Evolutionary conservation across 2,797 vertebrate genomes (phyloP).

Genomic region (Hapalemur alaotrensis): DNA sequence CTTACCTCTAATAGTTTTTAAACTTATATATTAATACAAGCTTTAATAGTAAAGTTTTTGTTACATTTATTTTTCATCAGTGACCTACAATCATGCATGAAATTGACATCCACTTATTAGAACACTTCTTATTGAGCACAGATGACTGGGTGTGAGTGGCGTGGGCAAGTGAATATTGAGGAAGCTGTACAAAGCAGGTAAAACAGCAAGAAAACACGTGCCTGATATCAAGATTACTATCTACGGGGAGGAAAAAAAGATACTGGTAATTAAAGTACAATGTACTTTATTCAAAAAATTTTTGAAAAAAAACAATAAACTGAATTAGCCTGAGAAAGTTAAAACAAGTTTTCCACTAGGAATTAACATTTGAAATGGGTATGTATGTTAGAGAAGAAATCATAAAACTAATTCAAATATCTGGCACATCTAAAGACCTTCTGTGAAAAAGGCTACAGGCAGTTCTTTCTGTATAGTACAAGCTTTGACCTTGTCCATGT

Average conservation of each 20-base stretch:
- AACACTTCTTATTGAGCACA: neutral
- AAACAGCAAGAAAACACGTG: neutral
- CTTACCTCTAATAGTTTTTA: neutral
- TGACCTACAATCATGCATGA: neutral
- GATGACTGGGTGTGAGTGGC: rapidly evolving
- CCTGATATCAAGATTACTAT: neutral
- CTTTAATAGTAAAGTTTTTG: neutral
- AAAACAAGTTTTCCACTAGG: neutral
- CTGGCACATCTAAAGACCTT: too few relatives aligned
- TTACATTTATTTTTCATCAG: neutral
- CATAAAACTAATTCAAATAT: neutral
- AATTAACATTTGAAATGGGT: neutral
- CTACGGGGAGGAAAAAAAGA: neutral
- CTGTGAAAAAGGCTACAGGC: neutral
- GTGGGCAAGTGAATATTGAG: neutral
- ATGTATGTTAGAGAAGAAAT: neutral
- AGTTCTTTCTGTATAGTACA: neutral
- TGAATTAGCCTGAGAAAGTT: neutral
- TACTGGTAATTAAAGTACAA: neutral
- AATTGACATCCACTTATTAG: neutral
- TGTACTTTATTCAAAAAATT: neutral
- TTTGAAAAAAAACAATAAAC: neutral
- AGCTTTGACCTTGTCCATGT: neutral
- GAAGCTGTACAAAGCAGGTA: neutral
- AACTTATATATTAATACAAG: neutral